A percentile compares a stretch with the other conserved stretches of the same genome.
Evolutionary conservation across 1,140 invertebrate species (phyloP).

Genomic region (Zaprionus camerounensis): DNA sequence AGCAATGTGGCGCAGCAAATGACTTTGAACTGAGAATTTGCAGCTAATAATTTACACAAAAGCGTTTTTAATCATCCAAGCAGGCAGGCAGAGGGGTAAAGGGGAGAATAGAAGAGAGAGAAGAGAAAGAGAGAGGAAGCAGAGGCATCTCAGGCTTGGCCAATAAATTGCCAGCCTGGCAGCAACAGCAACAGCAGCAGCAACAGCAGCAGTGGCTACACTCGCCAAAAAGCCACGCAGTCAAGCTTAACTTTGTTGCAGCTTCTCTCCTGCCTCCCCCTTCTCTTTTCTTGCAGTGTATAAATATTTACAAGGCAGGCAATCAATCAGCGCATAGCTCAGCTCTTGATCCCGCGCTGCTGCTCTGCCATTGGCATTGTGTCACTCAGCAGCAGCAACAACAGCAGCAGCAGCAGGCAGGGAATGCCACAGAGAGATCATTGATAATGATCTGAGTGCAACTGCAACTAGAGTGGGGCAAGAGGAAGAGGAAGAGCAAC

Average conservation of each 20-base stretch:
- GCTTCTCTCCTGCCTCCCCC: not conserved
- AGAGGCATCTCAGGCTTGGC: slow-evolving; percentile 22
- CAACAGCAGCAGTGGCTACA: slow-evolving; percentile 20
- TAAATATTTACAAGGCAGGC: slow-evolving; percentile 73
- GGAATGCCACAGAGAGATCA: slow-evolving; percentile 64
- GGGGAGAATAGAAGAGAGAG: not conserved
- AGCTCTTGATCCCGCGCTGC: slow-evolving; percentile 53
- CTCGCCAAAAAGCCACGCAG: not conserved
- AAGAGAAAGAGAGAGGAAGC: not conserved
- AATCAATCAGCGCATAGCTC: slow-evolving; percentile 74
- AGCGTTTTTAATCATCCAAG: slow-evolving; percentile 78
- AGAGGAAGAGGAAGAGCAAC: too few relatives aligned
- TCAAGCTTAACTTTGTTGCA: slow-evolving; percentile 1
- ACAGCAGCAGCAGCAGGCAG: slow-evolving; percentile 9
- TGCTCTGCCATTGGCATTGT: slow-evolving; percentile 53
- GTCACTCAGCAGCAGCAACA: slow-evolving; percentile 43
- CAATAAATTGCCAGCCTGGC: slow-evolving; percentile 72
- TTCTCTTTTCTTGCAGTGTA: not conserved
- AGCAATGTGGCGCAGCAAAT: slow-evolving; percentile 56
- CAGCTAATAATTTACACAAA: slow-evolving; percentile 83
- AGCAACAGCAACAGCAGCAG: slow-evolving; percentile 36
- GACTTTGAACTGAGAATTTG: slow-evolving; percentile 76
- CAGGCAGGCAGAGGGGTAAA: not conserved
- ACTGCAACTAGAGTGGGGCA: slow-evolving; percentile 56
- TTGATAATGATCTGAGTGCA: slow-evolving; percentile 75